Evolutionary conservation across 2,797 vertebrate species (phyloP), one percentile per base, ranked within the genome.

Genomic region (Tolypeutes matacus): DNA sequence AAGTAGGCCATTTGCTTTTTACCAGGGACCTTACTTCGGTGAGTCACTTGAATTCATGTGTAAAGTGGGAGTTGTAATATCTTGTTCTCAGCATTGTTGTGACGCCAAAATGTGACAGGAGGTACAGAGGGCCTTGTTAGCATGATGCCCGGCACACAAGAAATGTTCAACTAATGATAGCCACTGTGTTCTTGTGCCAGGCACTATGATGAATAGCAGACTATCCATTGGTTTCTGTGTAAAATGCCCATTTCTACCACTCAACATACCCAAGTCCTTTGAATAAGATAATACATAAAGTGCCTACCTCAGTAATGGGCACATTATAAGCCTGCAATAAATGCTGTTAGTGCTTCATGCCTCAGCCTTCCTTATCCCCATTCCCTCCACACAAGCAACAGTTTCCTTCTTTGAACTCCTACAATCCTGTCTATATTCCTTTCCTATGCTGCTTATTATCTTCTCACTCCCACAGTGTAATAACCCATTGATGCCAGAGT

Each of bases 1-100:
- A 81, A 80, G 42, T 51, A 65, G 75, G 86, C 23, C n/a, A 78
- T 83, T 90, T 80, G 2, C 42, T 89, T 96, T 94, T 89, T 12
- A 78, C 60, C 18, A 82, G 29, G 60, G 27, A 11, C 20, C 25
- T 91, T 49, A 53, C 27, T 58, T 82, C 42, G 17, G 20, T 76
- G 56, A 83, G 23, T 80, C 73, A 36, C 36, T 91, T 90, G 69
- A 83, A 76, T 82, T 77, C 64, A 62, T 69, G 11, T 39, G 31
- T 62, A 86, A 81, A 53, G 20, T 89, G 27, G 36, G 60, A 72
- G 21, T 65, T 42, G 36, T 25, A 77, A 51, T 69, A 75, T 84
- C 42, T 76, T 62, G 17, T 56, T 91, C 42, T 75, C 25, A 51
- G 69, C 36, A n/a, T 65, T 77, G 53, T 42, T 53, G 20, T 60